Evolutionary conservation across 1,140 invertebrate species (phyloP).

Genomic region (Drosophila ercepeae): DNA sequence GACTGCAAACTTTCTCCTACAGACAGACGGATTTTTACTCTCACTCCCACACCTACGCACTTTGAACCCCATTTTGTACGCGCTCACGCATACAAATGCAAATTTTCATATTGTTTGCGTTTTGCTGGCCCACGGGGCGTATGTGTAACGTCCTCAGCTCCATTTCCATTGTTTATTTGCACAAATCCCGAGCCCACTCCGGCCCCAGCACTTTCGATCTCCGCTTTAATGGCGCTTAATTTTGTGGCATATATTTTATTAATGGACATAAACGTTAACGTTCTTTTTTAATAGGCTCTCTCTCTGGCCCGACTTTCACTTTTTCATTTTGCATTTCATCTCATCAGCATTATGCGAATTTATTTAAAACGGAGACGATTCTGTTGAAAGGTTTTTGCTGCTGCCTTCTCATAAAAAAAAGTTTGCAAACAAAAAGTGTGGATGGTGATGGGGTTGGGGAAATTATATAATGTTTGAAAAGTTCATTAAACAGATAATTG

Average conservation of each 20-base stretch:
- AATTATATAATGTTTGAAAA: constrained; percentile 28
- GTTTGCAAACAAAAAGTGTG: constrained; percentile 1
- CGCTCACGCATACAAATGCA: constrained; percentile 63
- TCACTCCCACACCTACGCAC: neutral
- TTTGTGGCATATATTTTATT: constrained; percentile 68
- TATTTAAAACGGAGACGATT: constrained; percentile 14
- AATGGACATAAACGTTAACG: constrained; percentile 66
- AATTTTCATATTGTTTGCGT: constrained; percentile 58
- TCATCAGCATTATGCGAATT: constrained; percentile 39
- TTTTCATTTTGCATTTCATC: constrained; percentile 30
- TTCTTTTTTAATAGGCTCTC: constrained; percentile 51
- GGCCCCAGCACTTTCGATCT: neutral
- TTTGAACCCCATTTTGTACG: constrained; percentile 23
- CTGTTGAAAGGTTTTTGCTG: constrained; percentile 29
- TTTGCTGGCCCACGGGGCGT: constrained; percentile 49
- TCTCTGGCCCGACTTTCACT: constrained; percentile 4
- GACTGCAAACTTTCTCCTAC: constrained; percentile 2
- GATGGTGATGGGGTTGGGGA: constrained; percentile 15
- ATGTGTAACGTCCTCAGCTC: constrained; percentile 45
- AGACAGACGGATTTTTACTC: neutral
- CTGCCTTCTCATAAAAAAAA: constrained; percentile 20
- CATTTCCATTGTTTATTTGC: constrained; percentile 51
- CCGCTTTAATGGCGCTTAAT: constrained; percentile 63
- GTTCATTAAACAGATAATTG: constrained; percentile 58
- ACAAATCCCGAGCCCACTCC: too few relatives aligned